Evolutionary conservation across 2,113 vertebrate species (phyloP), one percentile per base, ranked within the genome.

Genomic region (Eublepharis macularius): DNA sequence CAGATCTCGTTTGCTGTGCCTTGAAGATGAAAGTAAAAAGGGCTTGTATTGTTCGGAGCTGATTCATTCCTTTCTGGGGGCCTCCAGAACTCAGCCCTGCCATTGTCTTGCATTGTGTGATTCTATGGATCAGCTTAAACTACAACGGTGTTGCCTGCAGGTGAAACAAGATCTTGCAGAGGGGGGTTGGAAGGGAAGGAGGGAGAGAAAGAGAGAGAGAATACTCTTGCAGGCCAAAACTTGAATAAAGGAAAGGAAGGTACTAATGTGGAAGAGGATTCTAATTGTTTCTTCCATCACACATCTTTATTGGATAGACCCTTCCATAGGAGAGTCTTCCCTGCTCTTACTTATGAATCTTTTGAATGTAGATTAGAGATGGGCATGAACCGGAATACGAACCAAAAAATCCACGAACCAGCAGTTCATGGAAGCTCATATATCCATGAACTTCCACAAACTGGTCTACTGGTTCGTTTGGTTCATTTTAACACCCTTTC

Each of bases 1-100:
- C 73, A 45, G 57, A 43, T 66, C 74, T 84, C 75, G 34, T 84
- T 88, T 82, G 16, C 36, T 83, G 45, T 63, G 45, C 80, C 69
- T 3, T 0, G 0, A 19, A 0, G 34, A 70, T 32, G 84, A 81
- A 79, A 54, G 82, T 81, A n/a, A 45, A 57, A 78, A 13, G 74
- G 65, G n/a, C 80, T 63, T 2, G 60, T 16, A 69, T 74, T 75
- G 73, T 39, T 78, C 81, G 16, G 68, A 43, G 63, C 5, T 0
- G 0, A 66, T 8, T 41, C 41, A n/a, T 84, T 9, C 45, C 29
- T 75, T 81, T 19, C 11, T 0, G 0, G 41, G 2, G 51, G 54
- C 16, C 65, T 70, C 69, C 36, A n/a, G 60, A 6, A 36, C 34
- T 69, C 66, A 34, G 66, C 41, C 60, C 26, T 63, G 60, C 24